These are phyloP conservation scores for Onychomys leucogaster DNA, from an alignment of 2,797 vertebrate genomes.

Conservation along the genomic window DNA sequence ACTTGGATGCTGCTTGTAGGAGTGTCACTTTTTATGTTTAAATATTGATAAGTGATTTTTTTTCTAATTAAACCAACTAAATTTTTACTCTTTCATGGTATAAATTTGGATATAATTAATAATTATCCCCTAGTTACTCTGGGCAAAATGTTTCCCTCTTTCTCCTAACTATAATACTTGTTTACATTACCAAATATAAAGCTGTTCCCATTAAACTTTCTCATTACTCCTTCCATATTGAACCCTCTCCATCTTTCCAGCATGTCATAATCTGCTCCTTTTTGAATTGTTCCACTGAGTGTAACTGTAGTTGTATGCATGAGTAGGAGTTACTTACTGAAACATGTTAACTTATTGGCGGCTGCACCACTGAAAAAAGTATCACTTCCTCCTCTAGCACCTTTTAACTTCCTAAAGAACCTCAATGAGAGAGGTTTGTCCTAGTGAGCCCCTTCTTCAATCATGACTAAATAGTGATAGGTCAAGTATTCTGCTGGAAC, in stretches of 20 bases:
- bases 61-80: background rate
- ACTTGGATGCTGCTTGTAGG: background rate
- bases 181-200: background rate
- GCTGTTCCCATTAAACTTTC: background rate
- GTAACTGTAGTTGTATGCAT: background rate
- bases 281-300: background rate
- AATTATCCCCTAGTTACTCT: background rate
- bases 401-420: background rate
- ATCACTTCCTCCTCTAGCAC: background rate
- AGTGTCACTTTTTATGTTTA: background rate
- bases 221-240: background rate
- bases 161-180: background rate
- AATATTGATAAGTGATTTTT: background rate
- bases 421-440: background rate
- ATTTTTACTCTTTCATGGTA: background rate
- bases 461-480: background rate
- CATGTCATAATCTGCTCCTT: background rate
- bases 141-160: background rate
- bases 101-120: background rate
- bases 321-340: background rate
- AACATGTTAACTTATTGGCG: too few relatives aligned
- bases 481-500: background rate
- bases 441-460: background rate
- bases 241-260: background rate
- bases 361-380: background rate